Evolutionary conservation across 2,797 vertebrate genomes (phyloP), one percentile per base, ranked within the genome.

Genomic region (Netta rufina): DNA sequence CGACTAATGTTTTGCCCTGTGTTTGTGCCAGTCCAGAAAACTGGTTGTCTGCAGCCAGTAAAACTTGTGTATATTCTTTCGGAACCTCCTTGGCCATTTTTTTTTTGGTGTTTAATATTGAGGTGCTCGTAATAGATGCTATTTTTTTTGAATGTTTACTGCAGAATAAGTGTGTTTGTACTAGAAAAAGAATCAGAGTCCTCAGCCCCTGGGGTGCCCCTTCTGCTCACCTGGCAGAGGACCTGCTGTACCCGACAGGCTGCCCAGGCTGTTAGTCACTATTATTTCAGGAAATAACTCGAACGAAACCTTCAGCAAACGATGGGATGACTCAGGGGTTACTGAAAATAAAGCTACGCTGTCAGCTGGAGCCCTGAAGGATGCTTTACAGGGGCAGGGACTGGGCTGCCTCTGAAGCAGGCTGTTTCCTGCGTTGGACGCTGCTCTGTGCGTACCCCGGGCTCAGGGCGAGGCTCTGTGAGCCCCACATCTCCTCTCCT

Each of bases 311-410:
- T 89, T 87, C 78, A 49, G 90, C 92, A 87, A 85, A 82, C 0
- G 28, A 8, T 2, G 82, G 38, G 10, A 3, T 96, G 94, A 95
- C 76, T 95, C 90, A 91, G 79, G 69, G 65, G 28, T 54, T 13
- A 9, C 85, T 25, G 64, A 71, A 60, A 89, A 66, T 28, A 82
- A 91, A 89, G 69, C 84, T 77, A 69, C 41, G 0, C 41, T 27
- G 79, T 95, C 94, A 95, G 91, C 89, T 20, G 38, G 32, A 60
- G 79, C 60, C 77, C 82, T 22, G 78, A 27, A 78, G 51, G 64
- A 45, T 71, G 78, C 84, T 77, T 36, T 18, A 5, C 17, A 33
- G 69, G 10, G 58, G 70, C 27, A 64, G 87, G 81, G 77, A 56
- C 66, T 5, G 43, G 36, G 57, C 76, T 41, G 30, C 9, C 2